These are phyloP conservation scores for Stenichneumon culpator DNA, from an alignment of 2,888 invertebrate species.

Conservation along the genomic window DNA sequence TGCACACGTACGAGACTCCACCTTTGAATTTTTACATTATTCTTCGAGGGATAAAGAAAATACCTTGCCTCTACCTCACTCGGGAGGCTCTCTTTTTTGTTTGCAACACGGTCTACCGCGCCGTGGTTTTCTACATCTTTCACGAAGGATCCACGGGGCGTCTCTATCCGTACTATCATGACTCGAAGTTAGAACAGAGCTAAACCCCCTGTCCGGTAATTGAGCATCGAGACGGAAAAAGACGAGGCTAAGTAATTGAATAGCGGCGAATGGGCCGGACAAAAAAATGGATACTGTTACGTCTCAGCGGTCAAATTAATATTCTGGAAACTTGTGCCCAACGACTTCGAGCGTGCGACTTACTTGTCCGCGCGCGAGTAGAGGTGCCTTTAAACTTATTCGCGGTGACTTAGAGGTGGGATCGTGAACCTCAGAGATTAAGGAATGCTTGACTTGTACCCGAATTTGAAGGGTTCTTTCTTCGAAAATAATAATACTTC, in stretches of 20 bases:
- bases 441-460: too few relatives aligned
- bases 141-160: neutral
- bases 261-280: slow-evolving; percentile 17
- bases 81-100: neutral
- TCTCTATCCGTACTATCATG: slow-evolving; percentile 15
- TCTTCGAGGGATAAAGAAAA: slow-evolving; percentile 9
- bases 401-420: too few relatives aligned
- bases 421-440: too few relatives aligned
- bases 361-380: too few relatives aligned
- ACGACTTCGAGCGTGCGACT: too few relatives aligned
- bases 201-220: slow-evolving; percentile 23
- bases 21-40: slow-evolving; percentile 1
- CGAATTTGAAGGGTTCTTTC: too few relatives aligned
- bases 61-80: neutral
- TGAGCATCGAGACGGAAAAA: slow-evolving; percentile 38
- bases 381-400: too few relatives aligned
- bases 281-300: slow-evolving; percentile 12
- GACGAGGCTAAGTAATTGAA: slow-evolving; percentile 47
- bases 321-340: too few relatives aligned
- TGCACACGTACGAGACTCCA: neutral
- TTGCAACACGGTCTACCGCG: neutral
- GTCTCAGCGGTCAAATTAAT: too few relatives aligned
- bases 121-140: neutral
- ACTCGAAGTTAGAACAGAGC: slow-evolving; percentile 20
- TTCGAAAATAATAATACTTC: too few relatives aligned